These are phyloP conservation scores for Tinea trinotella DNA, from an alignment of 2,888 invertebrate genomes.

Conservation along the genomic window DNA sequence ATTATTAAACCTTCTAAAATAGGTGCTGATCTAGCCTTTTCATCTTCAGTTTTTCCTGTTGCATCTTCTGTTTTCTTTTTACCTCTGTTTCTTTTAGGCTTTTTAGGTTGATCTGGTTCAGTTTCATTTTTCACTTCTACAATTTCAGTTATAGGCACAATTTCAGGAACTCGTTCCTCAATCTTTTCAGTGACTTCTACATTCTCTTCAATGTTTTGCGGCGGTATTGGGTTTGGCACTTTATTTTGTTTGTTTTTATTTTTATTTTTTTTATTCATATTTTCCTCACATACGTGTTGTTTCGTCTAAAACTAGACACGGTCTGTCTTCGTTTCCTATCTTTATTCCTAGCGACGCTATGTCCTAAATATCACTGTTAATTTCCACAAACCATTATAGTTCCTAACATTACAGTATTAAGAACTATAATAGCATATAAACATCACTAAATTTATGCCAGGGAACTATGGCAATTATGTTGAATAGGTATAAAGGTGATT, in stretches of 20 bases:
- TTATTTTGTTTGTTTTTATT: slow-evolving; percentile 46
- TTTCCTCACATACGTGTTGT: slow-evolving; percentile 6
- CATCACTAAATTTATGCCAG: neutral
- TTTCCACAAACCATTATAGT: neutral
- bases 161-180: slow-evolving; percentile 32
- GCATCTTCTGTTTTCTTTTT: slow-evolving; percentile 51
- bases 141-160: slow-evolving; percentile 28
- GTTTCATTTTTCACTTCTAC: slow-evolving; percentile 23
- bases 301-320: neutral
- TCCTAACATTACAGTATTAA: neutral
- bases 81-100: slow-evolving; percentile 58
- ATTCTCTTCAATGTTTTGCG: slow-evolving; percentile 21
- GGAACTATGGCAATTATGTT: neutral
- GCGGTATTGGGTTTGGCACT: slow-evolving; percentile 28
- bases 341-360: slow-evolving; percentile 4
- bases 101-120: slow-evolving; percentile 45
- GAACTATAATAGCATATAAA: neutral
- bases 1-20: neutral
- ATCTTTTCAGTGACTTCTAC: slow-evolving; percentile 19
- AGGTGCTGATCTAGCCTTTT: neutral
- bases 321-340: neutral
- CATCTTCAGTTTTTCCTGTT: slow-evolving; percentile 17
- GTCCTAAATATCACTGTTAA: neutral
- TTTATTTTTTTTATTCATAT: slow-evolving; percentile 54
- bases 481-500: neutral